phyloP scores from a whole-genome alignment of 1,140 invertebrate species.

The Elymnias hypermnestra region DNA sequence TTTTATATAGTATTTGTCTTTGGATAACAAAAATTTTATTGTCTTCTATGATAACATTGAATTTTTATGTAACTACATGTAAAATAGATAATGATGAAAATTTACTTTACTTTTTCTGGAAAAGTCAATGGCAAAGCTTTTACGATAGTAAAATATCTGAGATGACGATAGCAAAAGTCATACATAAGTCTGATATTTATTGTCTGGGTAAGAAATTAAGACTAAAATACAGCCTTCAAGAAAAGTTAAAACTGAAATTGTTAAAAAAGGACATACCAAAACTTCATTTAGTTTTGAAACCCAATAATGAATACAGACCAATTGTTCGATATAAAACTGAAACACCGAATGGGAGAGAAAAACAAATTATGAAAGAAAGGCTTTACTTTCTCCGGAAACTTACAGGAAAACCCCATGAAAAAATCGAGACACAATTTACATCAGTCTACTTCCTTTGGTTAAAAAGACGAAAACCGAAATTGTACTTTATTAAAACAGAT shows the following conservation, averaged over 20 bases:
- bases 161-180: constrained; percentile 39
- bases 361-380: constrained; percentile 53
- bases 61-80: constrained; percentile 68
- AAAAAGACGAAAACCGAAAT: constrained; percentile 46
- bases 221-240: constrained; percentile 25
- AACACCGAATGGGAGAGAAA: constrained; percentile 29
- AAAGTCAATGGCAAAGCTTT: constrained; percentile 65
- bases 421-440: constrained; percentile 44
- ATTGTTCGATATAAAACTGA: constrained; percentile 66
- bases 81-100: constrained; percentile 65
- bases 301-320: constrained; percentile 53
- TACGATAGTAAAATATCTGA: constrained; percentile 54
- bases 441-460: constrained; percentile 46
- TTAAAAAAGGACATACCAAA: constrained; percentile 55
- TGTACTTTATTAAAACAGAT: constrained; percentile 72
- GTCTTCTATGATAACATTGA: constrained; percentile 55
- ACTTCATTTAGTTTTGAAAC: constrained; percentile 62
- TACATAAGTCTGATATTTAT: constrained; percentile 41
- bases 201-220: constrained; percentile 40
- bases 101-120: constrained; percentile 66
- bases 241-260: constrained; percentile 38
- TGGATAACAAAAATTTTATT: constrained; percentile 60
- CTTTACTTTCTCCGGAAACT: constrained; percentile 46
- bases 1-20: constrained; percentile 37
- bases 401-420: constrained; percentile 30